Evolutionary conservation across 2,113 vertebrate genomes (phyloP).

Genomic region (Fulmarus glacialis): DNA sequence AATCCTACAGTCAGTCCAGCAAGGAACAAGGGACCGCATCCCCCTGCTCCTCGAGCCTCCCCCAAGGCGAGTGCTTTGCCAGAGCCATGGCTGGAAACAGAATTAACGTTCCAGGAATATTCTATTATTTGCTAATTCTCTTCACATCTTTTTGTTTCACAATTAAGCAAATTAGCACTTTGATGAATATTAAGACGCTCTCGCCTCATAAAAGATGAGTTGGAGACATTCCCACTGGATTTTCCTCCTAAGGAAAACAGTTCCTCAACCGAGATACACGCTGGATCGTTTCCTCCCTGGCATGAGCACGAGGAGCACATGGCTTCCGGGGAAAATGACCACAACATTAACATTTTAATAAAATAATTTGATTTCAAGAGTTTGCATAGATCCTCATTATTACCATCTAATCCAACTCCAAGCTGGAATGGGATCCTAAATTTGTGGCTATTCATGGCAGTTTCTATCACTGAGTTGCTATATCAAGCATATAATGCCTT

Average conservation of each 20-base stretch:
- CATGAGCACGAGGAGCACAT: neutral
- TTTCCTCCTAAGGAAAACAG: neutral
- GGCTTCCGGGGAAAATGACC: neutral
- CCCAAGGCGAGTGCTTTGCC: neutral
- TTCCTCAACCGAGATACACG: neutral
- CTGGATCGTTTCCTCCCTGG: neutral
- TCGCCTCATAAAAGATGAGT: slow-evolving; percentile 34
- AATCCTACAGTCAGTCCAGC: neutral
- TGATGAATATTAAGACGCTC: slow-evolving; percentile 44
- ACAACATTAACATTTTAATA: neutral
- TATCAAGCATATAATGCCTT: neutral
- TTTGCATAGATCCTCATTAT: neutral
- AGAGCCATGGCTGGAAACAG: neutral
- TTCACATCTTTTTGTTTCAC: slow-evolving; percentile 55
- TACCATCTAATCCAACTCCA: neutral
- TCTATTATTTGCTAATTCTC: slow-evolving; percentile 59
- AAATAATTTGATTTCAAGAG: neutral
- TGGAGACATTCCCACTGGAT: slow-evolving; percentile 28
- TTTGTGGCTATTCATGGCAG: neutral
- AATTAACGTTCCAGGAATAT: neutral
- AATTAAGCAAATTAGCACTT: slow-evolving; percentile 63
- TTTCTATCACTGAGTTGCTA: neutral
- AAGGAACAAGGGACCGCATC: neutral
- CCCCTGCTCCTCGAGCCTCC: neutral
- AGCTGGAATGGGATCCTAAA: neutral